Evolutionary conservation across 1,140 invertebrate genomes (phyloP), one percentile per base, ranked within the genome.

Genomic region (Drosophila carrolli): DNA sequence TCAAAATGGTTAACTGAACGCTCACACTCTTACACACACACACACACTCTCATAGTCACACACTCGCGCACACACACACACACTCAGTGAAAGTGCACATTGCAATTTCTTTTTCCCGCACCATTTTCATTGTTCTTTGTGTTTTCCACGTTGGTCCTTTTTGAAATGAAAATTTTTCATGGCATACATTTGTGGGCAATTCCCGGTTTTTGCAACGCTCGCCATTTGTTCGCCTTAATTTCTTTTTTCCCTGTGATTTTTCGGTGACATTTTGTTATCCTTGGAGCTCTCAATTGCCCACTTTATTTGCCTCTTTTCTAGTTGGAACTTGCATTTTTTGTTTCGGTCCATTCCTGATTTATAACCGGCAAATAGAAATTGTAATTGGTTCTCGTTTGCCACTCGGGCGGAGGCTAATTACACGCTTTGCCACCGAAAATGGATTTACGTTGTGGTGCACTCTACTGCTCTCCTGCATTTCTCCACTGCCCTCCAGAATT

Each of bases 361-460:
- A 80, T 77, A 75, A 29, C 72, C 57, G 76, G 60, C 62, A 77
- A 83, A 79, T 71, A 75, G 75, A 76, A 83, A 83, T 80, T 89
- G 66, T 89, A 88, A 88, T 88, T 89, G 84, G 76, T 53, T 76
- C 66, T 77, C 59, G 56, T 53, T 71, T 71, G 67, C 65, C 74
- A 44, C 66, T 54, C 58, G 41, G 56, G 43, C 47, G 38, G 16
- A 27, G 63, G 67, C 81, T 81, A 84, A 85, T 84, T 84, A 74
- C 78, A 81, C 77, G 81, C 66, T 84, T 70, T 70, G 76, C 61
- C 71, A 75, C 53, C 50, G 67, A 79, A 84, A 83, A 60, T 84
- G 76, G 81, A 79, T 84, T 83, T 80, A 76, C 63, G 76, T 83
- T 71, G 80, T 40, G 76, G 55, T 54, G 47, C 55, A 59, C 63